Base-by-base conservation (phyloP, 2,888 invertebrate species). In the Epinotia demarniana region DNA sequence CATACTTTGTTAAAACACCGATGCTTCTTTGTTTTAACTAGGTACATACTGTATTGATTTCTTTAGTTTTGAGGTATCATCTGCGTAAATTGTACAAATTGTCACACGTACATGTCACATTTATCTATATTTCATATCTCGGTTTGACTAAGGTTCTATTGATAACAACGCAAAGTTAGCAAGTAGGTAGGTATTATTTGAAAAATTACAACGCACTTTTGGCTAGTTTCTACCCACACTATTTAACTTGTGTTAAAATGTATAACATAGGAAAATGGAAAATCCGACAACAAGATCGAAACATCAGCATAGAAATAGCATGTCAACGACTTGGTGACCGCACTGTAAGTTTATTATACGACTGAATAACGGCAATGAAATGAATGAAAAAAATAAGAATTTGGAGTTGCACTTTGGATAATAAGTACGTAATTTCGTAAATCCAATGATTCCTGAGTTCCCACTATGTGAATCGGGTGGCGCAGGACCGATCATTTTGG, bases 21-120 rank as follows among this genome's bases (percentile, higher is more conserved):
- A 16, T 49, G 5, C 49, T 16, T 49, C 49, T 5, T 49, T 16
- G 16, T 49, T 49, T 49, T 49, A n/a, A n/a, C n/a, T n/a, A n/a
- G n/a, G n/a, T n/a, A 49, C 16, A 49, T 5, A 5, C 16, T 16
- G 49, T 16, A 49, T 53, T 53, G n/a, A 49, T 2, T 27, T 3
- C 8, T 9, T 39, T 61, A 39, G 61, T n/a, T 61, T 39, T 19
- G 19, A 12, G n/a, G 27, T 57, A 39, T 39, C 39, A 19, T 39
- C 39, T 23, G 33, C 18, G 4, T 46, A 13, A 66, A 43, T 69
- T 46, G 58, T 69, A 46, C 12, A 60, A 69, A 60, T 58, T 58
- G 68, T 23, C 68, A 23, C 68, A 69, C 68, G 68, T 58, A 69
- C 58, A n/a, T 60, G 68, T 60, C 69, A 46, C 27, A 60, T 60